These are phyloP conservation scores for Papilio aristodemus DNA, from an alignment of 1,140 invertebrate genomes.

Conservation along the genomic window DNA sequence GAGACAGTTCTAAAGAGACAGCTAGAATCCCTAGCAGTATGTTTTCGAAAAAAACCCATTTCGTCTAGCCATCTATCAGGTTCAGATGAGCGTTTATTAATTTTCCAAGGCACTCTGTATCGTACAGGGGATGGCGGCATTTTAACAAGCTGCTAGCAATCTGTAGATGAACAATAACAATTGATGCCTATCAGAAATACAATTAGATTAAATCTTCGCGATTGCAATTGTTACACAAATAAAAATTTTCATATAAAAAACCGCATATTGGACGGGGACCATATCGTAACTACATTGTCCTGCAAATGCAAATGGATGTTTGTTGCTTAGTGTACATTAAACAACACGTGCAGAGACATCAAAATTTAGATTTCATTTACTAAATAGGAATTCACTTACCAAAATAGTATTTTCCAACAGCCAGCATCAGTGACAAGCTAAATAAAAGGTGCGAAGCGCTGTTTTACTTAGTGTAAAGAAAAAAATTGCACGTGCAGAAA, in stretches of 20 bases:
- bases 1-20: conserved; percentile 92
- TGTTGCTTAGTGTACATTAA: conserved; percentile 59
- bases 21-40: conserved; percentile 89
- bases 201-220: conserved; percentile 29
- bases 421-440: conserved; percentile 68
- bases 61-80: conserved; percentile 88
- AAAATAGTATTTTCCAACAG: conserved; percentile 61
- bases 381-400: conserved; percentile 63
- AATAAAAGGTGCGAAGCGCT: conserved; percentile 45
- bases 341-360: conserved; percentile 71
- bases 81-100: conserved; percentile 73
- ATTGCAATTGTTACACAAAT: conserved; percentile 20
- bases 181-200: conserved; percentile 51
- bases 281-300: conserved; percentile 73
- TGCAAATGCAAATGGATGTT: conserved; percentile 73
- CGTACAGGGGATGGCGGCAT: conserved; percentile 72
- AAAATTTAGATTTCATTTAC: conserved; percentile 45
- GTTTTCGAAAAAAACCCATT: conserved; percentile 90
- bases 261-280: conserved; percentile 48
- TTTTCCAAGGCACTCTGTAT: conserved; percentile 73
- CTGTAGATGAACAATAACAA: conserved; percentile 79
- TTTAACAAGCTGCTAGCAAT: conserved; percentile 62
- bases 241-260: conserved; percentile 16
- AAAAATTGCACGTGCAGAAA: conserved; percentile 79
- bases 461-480: conserved; percentile 56